These are phyloP conservation scores for Stomorhina lunata DNA, from an alignment of 2,888 invertebrate genomes.

Conservation along the genomic window DNA sequence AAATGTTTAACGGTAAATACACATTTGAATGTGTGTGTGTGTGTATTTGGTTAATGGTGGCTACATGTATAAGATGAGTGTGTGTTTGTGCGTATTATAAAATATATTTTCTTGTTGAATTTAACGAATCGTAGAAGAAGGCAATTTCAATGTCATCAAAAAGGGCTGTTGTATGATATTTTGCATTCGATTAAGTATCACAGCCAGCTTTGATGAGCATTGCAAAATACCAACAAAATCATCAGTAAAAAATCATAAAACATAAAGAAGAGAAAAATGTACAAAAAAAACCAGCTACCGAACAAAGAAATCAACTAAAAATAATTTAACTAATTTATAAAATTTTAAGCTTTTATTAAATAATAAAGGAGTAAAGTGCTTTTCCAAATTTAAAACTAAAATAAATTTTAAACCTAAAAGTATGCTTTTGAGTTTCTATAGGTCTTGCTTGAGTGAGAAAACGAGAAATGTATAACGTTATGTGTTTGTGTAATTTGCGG, in stretches of 20 bases:
- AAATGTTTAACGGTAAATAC: conserved; percentile 1
- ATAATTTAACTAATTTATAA: neutral
- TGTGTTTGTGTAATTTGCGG: neutral
- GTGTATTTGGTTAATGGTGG: neutral
- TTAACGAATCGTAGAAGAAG: conserved; percentile 59
- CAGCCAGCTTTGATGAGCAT: conserved; percentile 80
- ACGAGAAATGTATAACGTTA: neutral
- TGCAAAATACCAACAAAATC: conserved; percentile 72
- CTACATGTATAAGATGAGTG: neutral
- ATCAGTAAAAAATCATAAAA: conserved; percentile 44
- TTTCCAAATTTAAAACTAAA: too few relatives aligned
- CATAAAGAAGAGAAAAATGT: neutral
- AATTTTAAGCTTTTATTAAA: neutral
- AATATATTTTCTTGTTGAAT: conserved; percentile 51
- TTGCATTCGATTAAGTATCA: conserved; percentile 78
- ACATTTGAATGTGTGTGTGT: neutral
- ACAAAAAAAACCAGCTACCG: conserved; percentile 62
- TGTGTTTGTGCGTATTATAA: conserved; percentile 13
- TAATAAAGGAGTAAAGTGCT: neutral
- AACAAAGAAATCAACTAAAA: neutral
- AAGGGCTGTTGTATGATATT: conserved; percentile 78
- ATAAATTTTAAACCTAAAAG: too few relatives aligned
- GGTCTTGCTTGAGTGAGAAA: neutral
- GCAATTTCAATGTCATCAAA: conserved; percentile 79
- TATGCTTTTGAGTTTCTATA: neutral